phyloP scores from a whole-genome alignment of 2,888 invertebrate genomes.

The Chydorus sphaericus region DNA sequence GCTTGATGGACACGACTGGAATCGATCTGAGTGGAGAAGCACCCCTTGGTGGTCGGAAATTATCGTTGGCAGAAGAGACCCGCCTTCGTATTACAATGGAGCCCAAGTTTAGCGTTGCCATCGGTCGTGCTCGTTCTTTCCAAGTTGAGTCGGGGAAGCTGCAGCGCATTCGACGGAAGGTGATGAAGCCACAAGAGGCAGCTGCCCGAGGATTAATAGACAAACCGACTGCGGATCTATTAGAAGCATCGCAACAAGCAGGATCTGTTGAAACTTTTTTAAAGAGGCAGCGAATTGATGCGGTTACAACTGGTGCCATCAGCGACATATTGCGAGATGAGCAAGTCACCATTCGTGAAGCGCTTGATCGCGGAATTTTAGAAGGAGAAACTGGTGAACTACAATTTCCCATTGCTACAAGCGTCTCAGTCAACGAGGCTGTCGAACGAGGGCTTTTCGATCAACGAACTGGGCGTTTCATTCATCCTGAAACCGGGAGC shows the following conservation, averaged over 20 bases:
- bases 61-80: slow-evolving; percentile 42
- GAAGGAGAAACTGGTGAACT: slow-evolving; percentile 57
- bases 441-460: slow-evolving; percentile 74
- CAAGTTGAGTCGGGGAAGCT: slow-evolving; percentile 44
- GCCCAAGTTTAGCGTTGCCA: slow-evolving; percentile 49
- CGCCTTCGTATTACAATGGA: slow-evolving; percentile 41
- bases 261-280: slow-evolving; percentile 47
- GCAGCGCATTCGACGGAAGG: slow-evolving; percentile 62
- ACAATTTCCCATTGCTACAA: slow-evolving; percentile 61
- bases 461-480: slow-evolving; percentile 50
- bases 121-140: slow-evolving; percentile 38
- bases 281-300: slow-evolving; percentile 45
- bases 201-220: slow-evolving; percentile 64
- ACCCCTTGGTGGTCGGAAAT: slow-evolving; percentile 22
- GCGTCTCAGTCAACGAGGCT: slow-evolving; percentile 67
- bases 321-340: slow-evolving; percentile 71
- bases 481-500: slow-evolving; percentile 75
- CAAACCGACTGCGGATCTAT: slow-evolving; percentile 50
- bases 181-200: slow-evolving; percentile 60
- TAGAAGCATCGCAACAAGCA: slow-evolving; percentile 46
- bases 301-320: slow-evolving; percentile 64
- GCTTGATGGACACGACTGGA: slow-evolving; percentile 23
- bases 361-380: slow-evolving; percentile 63
- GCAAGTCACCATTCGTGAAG: slow-evolving; percentile 62
- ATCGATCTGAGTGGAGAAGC: slow-evolving; percentile 28